These are phyloP conservation scores for Homarus gammarus DNA, from an alignment of 2,888 invertebrate genomes.

Conservation along the genomic window DNA sequence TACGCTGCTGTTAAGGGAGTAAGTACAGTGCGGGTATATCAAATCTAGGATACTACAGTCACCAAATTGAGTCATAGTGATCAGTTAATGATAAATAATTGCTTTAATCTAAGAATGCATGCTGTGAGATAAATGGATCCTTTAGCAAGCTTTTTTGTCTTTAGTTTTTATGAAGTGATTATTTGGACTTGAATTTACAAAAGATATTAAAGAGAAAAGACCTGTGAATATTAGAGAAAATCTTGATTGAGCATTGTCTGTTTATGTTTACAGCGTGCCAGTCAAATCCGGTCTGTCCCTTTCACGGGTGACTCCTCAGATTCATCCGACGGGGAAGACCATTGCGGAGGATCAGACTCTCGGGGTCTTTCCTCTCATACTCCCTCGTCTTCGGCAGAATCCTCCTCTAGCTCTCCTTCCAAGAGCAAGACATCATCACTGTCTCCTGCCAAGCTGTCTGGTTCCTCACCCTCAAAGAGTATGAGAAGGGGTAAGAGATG, in stretches of 20 bases:
- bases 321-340: constrained; percentile 89
- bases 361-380: constrained; percentile 76
- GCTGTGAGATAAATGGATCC: no score
- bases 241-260: background rate
- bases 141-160: no score
- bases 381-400: constrained; percentile 74
- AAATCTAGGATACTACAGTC: no score
- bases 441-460: constrained; percentile 75
- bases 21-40: no score
- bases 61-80: no score
- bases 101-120: no score
- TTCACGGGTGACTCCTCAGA: constrained; percentile 97
- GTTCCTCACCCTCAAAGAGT: constrained; percentile 78
- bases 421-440: constrained; percentile 75
- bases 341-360: constrained; percentile 79
- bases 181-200: no score
- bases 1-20: constrained; percentile 97
- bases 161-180: no score
- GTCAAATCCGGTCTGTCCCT: constrained; percentile 96
- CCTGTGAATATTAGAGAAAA: background rate
- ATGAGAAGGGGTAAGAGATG: constrained; percentile 77
- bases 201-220: background rate
- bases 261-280: constrained; percentile 85
- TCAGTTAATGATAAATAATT: no score
- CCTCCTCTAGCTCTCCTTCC: constrained; percentile 75